Conservation (phyloP, 1,140 invertebrate genomes). For the Calycopis cecrops region DNA sequence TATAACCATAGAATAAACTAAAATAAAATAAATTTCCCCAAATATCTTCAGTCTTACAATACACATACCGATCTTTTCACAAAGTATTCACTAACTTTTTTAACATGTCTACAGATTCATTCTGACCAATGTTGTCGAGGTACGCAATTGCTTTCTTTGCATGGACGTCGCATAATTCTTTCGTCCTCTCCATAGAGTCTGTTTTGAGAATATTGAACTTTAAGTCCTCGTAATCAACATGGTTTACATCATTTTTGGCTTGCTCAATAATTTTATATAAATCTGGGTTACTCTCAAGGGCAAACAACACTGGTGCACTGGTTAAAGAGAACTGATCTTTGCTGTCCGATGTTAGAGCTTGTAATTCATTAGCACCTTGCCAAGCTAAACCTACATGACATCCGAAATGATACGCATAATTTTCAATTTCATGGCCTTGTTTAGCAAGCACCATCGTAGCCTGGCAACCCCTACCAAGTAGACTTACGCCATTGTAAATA, state of each 20-base stretch:
- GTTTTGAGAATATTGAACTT: constrained; percentile 82
- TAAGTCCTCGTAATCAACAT: constrained; percentile 82
- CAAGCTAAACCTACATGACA: constrained; percentile 89
- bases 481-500: constrained; percentile 83
- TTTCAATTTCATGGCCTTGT: constrained; percentile 79
- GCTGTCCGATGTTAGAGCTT: constrained; percentile 55
- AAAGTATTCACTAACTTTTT: constrained; percentile 66
- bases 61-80: constrained; percentile 18
- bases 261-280: constrained; percentile 81
- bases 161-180: constrained; percentile 56
- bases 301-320: constrained; percentile 87
- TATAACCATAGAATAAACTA: neutral
- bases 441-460: constrained; percentile 86
- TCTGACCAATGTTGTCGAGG: constrained; percentile 53
- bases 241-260: constrained; percentile 79
- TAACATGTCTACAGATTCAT: constrained; percentile 62
- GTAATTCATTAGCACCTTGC: constrained; percentile 82
- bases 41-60: neutral
- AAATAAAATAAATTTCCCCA: too few species aligned
- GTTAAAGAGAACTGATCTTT: constrained; percentile 79
- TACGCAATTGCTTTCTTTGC: constrained; percentile 52
- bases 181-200: constrained; percentile 65
- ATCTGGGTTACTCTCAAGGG: constrained; percentile 81
- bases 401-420: constrained; percentile 87
- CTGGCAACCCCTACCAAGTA: constrained; percentile 89